Percentiles rank a stretch among this genome's conserved stretches.
Conservation (phyloP, 2,888 invertebrate species). For the Drosophila hamatofila region DNA sequence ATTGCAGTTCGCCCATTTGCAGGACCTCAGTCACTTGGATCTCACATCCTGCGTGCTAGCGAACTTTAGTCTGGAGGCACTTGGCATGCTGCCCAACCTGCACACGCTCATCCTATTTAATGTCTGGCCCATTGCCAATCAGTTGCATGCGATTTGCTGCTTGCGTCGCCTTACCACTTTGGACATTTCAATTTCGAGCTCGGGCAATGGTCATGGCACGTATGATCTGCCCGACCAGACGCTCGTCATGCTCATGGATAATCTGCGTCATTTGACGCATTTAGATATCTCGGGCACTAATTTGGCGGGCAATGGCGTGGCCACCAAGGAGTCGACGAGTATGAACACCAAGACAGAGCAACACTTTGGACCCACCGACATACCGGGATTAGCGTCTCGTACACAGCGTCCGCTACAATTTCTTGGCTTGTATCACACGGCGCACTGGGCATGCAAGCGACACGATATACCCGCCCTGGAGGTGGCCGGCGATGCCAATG, state of each 20-base stretch:
- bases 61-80: constrained; percentile 84
- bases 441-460: constrained; percentile 94
- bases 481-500: constrained; percentile 96
- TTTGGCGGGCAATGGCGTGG: constrained; percentile 94
- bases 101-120: constrained; percentile 92
- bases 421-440: constrained; percentile 95
- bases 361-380: constrained; percentile 87
- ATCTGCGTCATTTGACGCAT: constrained; percentile 91
- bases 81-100: constrained; percentile 89
- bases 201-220: constrained; percentile 88
- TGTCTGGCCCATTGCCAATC: constrained; percentile 88
- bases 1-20: constrained; percentile 81
- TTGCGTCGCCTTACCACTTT: constrained; percentile 89
- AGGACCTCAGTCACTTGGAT: constrained; percentile 83
- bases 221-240: constrained; percentile 90
- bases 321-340: constrained; percentile 85
- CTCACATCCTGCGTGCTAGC: constrained; percentile 84
- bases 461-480: constrained; percentile 95
- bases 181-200: constrained; percentile 93
- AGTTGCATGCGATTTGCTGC: constrained; percentile 87
- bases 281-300: constrained; percentile 98
- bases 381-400: constrained; percentile 93
- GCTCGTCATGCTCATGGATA: constrained; percentile 90
- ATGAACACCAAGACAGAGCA: constrained; percentile 69
- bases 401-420: constrained; percentile 93